Base-by-base conservation (phyloP, 2,888 invertebrate genomes). In the Hoplodrina blanda region DNA sequence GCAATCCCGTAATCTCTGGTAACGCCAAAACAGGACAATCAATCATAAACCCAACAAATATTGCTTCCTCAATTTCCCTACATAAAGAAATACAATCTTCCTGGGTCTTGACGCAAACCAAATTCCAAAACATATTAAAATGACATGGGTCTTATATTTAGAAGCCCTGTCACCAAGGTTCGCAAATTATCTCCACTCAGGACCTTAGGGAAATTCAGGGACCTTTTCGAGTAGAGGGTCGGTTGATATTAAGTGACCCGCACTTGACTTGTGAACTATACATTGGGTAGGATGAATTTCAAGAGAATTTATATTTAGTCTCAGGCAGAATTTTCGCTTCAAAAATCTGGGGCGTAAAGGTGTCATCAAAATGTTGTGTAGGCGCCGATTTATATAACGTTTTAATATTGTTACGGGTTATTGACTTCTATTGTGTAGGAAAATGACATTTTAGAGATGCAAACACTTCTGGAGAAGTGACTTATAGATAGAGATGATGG, bases 211-310 rank as follows among this genome's bases (percentile, higher is more conserved):
- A 73, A 76, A 74, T 75, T 67, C 17, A 53, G 59, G 33, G 20
- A 30, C 72, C 69, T 63, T 75, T 77, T 75, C 19, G 66, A 78
- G 65, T 54, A 19, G 49, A 55, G 60, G 74, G 60, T 73, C 44
- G 69, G 70, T 62, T 77, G 55, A 77, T 71, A 72, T 72, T 54
- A 75, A 77, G 70, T 70, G 73, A 75, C 50, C 69, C 68, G 54
- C 62, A 62, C 61, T 71, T 81, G 73, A 73, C 77, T 68, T 72
- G 68, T 61, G 71, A 81, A 73, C 74, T 76, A 60, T 44, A 72
- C 46, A 57, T 53, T 56, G 52, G 19, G 30, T 44, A 19, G 65
- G 68, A 62, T 69, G 33, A 73, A 70, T 69, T 57, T 49, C 56
- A 69, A 56, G 55, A 62, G 33, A 69, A 74, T 61, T 69, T 65